Conservation (phyloP, 1,140 invertebrate species). For the Temnothorax curvispinosus region DNA sequence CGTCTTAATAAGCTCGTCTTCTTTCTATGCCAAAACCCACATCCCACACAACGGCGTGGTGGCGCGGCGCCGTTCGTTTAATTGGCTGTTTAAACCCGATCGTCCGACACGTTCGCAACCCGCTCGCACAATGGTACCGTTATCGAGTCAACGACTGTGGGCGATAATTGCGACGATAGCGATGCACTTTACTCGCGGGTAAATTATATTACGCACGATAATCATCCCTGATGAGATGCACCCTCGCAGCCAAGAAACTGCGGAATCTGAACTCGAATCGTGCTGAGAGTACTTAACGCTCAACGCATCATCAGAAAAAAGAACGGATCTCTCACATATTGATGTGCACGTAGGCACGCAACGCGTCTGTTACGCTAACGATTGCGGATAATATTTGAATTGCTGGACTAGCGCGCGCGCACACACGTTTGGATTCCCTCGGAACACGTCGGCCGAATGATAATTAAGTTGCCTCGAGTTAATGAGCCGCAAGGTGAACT, state of each 20-base stretch:
- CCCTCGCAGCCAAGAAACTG: slow-evolving; percentile 19
- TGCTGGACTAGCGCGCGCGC: background rate
- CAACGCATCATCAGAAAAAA: background rate
- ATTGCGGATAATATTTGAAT: slow-evolving; percentile 16
- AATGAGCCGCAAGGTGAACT: slow-evolving; percentile 12
- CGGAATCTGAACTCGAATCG: background rate
- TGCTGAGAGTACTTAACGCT: background rate
- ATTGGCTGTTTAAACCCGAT: slow-evolving; percentile 25
- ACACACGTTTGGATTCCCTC: background rate
- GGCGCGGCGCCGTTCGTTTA: slow-evolving; percentile 7
- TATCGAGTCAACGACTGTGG: slow-evolving; percentile 28
- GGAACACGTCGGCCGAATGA: background rate
- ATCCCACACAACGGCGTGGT: background rate
- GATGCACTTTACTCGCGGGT: slow-evolving; percentile 29
- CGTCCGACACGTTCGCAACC: slow-evolving; percentile 23
- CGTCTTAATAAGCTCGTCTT: background rate
- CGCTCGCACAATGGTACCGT: slow-evolving; percentile 20
- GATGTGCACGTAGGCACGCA: background rate
- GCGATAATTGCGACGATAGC: slow-evolving; percentile 57
- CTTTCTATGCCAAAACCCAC: background rate
- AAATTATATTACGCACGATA: slow-evolving; percentile 43
- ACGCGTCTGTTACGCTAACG: background rate
- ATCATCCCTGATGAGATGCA: slow-evolving; percentile 17
- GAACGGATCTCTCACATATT: background rate
- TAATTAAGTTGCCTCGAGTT: slow-evolving; percentile 56